Evolutionary conservation across 2,797 vertebrate species (phyloP).

Genomic region (Poeciliopsis paucimaculata): DNA sequence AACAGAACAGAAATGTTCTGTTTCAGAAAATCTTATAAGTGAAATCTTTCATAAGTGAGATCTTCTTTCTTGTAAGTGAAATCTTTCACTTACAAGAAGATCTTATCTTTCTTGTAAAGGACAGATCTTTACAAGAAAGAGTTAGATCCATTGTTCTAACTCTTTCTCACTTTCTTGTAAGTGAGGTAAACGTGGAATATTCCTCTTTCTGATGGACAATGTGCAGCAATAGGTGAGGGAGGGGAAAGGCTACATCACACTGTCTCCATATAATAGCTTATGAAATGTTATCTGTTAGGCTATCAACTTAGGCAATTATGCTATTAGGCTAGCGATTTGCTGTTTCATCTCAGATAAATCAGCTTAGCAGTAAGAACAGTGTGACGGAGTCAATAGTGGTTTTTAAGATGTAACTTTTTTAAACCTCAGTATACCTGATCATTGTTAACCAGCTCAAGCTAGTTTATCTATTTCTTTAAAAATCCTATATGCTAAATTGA

Average conservation of each 20-base stretch:
- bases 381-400: not conserved
- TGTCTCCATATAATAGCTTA: not conserved
- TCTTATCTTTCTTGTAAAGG: not conserved
- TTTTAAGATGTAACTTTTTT: not conserved
- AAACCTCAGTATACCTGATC: not conserved
- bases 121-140: no score
- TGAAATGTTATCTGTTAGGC: no score
- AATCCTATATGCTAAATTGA: slow-evolving; percentile 29
- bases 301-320: no score
- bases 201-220: not conserved
- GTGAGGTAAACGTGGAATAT: not conserved
- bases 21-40: no score
- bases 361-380: not conserved
- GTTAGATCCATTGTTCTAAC: no score
- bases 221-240: not conserved
- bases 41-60: no score
- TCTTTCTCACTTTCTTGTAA: not conserved
- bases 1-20: no score
- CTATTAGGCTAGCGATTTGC: no score
- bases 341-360: not conserved
- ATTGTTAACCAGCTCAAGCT: not conserved
- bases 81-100: not conserved
- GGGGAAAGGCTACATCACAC: no score
- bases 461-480: not conserved
- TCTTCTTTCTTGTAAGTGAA: no score